Conservation (phyloP, 2,888 invertebrate species). For the Acronicta aceris region DNA sequence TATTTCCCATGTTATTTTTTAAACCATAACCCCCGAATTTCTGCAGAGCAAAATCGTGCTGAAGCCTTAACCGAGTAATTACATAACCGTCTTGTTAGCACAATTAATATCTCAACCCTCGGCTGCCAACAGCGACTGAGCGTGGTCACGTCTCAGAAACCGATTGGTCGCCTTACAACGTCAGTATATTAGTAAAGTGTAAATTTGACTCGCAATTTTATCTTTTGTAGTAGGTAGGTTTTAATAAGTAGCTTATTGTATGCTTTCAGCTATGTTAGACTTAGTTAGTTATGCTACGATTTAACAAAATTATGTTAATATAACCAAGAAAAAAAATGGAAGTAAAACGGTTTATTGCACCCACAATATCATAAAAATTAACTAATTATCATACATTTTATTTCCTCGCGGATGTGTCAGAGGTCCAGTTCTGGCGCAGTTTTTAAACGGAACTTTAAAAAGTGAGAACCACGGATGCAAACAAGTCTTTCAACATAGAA, state of each 20-base stretch:
- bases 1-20: neutral
- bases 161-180: slow-evolving; percentile 32
- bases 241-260: neutral
- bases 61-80: slow-evolving; percentile 31
- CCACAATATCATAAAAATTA: no score
- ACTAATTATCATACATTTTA: no score
- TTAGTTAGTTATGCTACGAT: no score
- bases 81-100: slow-evolving; percentile 49
- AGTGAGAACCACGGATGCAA: no score
- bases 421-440: no score
- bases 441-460: no score
- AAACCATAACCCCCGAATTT: slow-evolving; percentile 21
- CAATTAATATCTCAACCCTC: slow-evolving; percentile 49
- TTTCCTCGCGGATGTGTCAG: no score
- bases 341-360: no score
- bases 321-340: no score
- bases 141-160: slow-evolving; percentile 48
- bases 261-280: no score
- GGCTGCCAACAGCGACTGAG: slow-evolving; percentile 18
- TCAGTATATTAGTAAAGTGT: slow-evolving; percentile 43
- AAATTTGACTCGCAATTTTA: slow-evolving; percentile 24
- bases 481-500: no score
- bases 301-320: no score
- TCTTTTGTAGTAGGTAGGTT: neutral
- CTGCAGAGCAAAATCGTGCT: slow-evolving; percentile 11